Evolutionary conservation across 2,888 invertebrate species (phyloP).

Genomic region (Zhuqinia jingwanae): DNA sequence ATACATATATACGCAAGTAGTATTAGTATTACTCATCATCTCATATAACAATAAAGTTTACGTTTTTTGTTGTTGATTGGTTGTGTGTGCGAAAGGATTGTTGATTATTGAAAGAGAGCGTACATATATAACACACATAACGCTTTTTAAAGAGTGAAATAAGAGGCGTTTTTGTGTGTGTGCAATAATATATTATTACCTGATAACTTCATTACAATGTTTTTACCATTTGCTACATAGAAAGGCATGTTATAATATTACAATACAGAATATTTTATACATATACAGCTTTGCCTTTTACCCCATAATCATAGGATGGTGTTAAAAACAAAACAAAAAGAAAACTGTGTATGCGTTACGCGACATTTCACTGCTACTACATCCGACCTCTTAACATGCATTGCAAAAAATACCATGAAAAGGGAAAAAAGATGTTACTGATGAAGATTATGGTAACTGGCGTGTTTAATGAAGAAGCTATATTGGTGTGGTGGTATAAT

Average conservation of each 20-base stretch:
- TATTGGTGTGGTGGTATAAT: not conserved
- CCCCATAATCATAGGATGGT: too few species aligned
- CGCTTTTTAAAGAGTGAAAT: constrained; percentile 52
- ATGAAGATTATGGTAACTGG: constrained; percentile 33
- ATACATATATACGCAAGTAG: not conserved
- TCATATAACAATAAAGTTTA: not conserved
- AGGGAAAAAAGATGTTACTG: constrained; percentile 56
- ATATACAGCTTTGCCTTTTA: constrained; percentile 13
- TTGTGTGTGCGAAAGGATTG: not conserved
- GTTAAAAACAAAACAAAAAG: constrained; percentile 14
- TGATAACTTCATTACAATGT: constrained; percentile 33
- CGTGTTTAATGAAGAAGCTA: constrained; percentile 31
- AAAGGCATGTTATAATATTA: not conserved
- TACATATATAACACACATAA: constrained; percentile 27
- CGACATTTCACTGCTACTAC: constrained; percentile 62
- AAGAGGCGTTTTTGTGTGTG: constrained; percentile 41
- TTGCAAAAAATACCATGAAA: constrained; percentile 67
- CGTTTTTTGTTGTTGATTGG: not conserved
- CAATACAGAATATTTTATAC: not conserved
- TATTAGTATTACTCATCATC: constrained; percentile 1
- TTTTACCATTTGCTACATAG: not conserved
- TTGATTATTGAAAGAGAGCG: constrained; percentile 25
- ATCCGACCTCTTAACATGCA: constrained; percentile 67
- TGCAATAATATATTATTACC: constrained; percentile 54
- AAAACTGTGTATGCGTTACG: constrained; percentile 53